A percentile compares a stretch with the other conserved stretches of the same genome.
These are phyloP conservation scores for Tragelaphus strepsiceros DNA, from an alignment of 2,113 vertebrate species.

Conservation along the genomic window DNA sequence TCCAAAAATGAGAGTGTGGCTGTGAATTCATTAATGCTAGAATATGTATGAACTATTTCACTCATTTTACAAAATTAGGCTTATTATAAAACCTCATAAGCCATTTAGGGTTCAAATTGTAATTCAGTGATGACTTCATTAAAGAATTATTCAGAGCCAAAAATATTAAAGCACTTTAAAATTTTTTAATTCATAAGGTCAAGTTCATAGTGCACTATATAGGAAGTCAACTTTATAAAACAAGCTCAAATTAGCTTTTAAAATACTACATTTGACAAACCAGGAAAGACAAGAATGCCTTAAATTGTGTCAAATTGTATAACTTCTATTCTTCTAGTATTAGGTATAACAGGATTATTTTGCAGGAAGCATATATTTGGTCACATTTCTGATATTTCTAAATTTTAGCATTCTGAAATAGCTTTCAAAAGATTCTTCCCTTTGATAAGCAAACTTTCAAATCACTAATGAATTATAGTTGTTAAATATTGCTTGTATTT, in stretches of 20 bases:
- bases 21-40: not conserved
- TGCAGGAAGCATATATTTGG: not conserved
- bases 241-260: not conserved
- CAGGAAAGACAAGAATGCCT: not conserved
- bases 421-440: not conserved
- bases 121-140: not conserved
- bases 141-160: not conserved
- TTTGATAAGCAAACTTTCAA: not conserved
- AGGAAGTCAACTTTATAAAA: not conserved
- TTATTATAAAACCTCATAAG: not conserved
- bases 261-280: not conserved
- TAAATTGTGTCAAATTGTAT: not conserved
- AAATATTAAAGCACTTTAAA: not conserved
- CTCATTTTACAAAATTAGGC: not conserved
- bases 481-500: not conserved
- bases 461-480: not conserved
- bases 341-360: not conserved
- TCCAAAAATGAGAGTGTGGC: not conserved
- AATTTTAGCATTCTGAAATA: not conserved
- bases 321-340: not conserved
- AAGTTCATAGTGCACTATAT: not conserved
- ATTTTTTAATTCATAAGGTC: not conserved
- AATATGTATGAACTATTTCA: not conserved
- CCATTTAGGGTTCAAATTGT: not conserved
- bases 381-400: not conserved